Evolutionary conservation across 2,113 vertebrate genomes (phyloP).

Genomic region (Nansenia antarctica): DNA sequence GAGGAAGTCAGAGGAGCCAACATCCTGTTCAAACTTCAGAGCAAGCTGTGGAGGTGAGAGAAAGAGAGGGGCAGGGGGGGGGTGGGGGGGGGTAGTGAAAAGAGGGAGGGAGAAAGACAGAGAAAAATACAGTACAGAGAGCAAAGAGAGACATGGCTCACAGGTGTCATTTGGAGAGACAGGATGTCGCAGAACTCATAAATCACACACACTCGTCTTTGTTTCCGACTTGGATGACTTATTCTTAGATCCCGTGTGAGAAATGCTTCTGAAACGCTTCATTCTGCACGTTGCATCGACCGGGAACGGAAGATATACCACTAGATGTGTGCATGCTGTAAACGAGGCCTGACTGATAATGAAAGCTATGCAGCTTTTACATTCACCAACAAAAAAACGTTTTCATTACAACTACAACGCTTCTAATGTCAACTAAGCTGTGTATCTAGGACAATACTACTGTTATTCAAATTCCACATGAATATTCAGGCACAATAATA

Average conservation of each 20-base stretch:
- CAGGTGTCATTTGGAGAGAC: conserved; percentile 31
- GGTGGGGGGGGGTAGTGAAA: not conserved
- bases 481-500: not conserved
- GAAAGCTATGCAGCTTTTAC: not conserved
- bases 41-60: not conserved
- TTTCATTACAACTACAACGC: not conserved
- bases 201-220: too few species aligned
- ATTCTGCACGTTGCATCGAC: not conserved
- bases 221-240: too few species aligned
- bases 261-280: not conserved
- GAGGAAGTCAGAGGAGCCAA: conserved; percentile 38
- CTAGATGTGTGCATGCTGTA: not conserved
- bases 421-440: not conserved
- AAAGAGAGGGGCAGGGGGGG: conserved; percentile 11
- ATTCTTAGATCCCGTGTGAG: too few species aligned
- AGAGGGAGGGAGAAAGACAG: conserved; percentile 20
- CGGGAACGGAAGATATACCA: not conserved
- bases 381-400: not conserved
- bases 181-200: not conserved
- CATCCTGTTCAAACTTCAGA: conserved; percentile 48
- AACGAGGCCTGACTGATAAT: not conserved
- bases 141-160: conserved; percentile 17
- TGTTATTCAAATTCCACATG: not conserved
- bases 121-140: conserved; percentile 25
- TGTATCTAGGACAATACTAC: not conserved